Evolutionary conservation across 1,140 invertebrate species (phyloP), one percentile per base, ranked within the genome.

Genomic region (Coboldia fuscipes): DNA sequence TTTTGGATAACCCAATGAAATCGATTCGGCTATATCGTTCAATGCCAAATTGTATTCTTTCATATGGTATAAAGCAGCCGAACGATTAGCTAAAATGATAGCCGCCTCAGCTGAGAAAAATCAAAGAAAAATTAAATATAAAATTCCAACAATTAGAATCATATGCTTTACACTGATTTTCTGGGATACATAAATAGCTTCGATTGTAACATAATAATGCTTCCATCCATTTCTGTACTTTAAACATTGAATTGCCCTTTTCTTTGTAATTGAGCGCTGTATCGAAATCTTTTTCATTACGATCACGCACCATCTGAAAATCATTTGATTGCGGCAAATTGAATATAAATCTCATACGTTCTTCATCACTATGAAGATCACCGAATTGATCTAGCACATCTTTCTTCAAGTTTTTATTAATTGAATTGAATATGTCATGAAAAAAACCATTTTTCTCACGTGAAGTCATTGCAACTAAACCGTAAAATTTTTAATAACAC

Each of bases 1-100:
- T 36, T 65, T 58, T 6, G 83, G 81, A 52, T 88, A 89, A 8
- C 66, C 70, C 23, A 70, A 50, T 2, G 64, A 51, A 0, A 84
- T 45, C 7, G 79, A 72, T 21, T 70, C 54, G n/a, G 70, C 57
- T 18, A 81, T 75, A 46, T 92, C 84, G 5, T 57, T 47, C 10
- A 83, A 44, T 0, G 73, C 63, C 17, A 67, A 56, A 41, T 74
- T 58, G 51, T 71, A 75, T 35, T 71, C 62, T 33, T 75, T 61
- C 47, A 88, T 47, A 48, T 89, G 81, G 47, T 77, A 85, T 4
- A 88, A 60, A 1, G 77, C 72, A 1, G 86, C 86, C 9, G 86
- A 92, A 33, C 88, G 67, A 54, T 93, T 94, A 3, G 80, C 84
- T 39, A 79, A 65, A 3, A 79, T 62, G 26, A 89, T 66, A 1